Base-by-base conservation (phyloP, 2,113 vertebrate species). In the Paramormyrops kingsleyae region DNA sequence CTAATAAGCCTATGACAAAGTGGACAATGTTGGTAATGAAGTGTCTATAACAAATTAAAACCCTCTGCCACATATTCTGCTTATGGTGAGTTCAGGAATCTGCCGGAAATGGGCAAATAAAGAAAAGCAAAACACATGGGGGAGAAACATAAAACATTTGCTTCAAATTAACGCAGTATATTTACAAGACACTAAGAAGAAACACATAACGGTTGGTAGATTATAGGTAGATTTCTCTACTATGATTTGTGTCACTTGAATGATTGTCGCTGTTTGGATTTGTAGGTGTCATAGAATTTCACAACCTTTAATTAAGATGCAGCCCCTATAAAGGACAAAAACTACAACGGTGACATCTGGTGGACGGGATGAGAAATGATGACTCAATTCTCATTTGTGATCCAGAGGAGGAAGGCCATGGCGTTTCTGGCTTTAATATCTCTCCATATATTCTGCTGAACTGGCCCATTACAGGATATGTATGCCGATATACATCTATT, bases 261-360 rank as follows among this genome's bases (percentile, higher is more conserved):
- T 39, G 70, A 77, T 77, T n/a, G 44, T 47, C 39, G 7, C 80
- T 6, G 80, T 83, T 83, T 83, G 80, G 19, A n/a, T 24, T 24
- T 84, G 39, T 84, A 46, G 19, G 21, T 84, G 62, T 80, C 19
- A 21, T 83, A 42, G 21, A 84, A 21, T 47, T 84, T 24, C 39
- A 24, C 39, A 44, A 47, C 35, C 21, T 24, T 47, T 46, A 24
- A 84, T 84, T 47, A 47, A 84, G 59, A 21, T 39, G 66, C 62
- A 74, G 59, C 49, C 49, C 17, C 17, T 44, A 24, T 24, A 53
- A 83, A 42, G 4, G 27, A 42, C 13, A 59, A 83, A 46, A 59
- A 66, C 70, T 89, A 52, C 89, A 56, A 89, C 1, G 44, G 74
- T 59, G 50, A 27, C 89, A 83, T 31, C 89, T 89, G 89, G 31